Base-by-base conservation (phyloP, 2,888 invertebrate species). In the Caradrina kadenii region DNA sequence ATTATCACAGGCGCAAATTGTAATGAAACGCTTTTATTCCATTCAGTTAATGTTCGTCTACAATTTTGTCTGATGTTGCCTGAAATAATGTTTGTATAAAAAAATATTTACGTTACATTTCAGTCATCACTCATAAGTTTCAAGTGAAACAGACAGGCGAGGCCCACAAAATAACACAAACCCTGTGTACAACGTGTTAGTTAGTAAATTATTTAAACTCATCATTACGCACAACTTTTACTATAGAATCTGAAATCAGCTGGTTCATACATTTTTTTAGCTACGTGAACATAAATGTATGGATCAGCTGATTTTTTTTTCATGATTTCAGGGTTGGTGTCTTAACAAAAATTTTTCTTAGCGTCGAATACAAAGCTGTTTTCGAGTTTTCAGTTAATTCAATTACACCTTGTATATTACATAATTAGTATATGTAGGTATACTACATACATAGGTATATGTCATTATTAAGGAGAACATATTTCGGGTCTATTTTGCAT, bases 1-100 rank as follows among this genome's bases (percentile, higher is more conserved):
- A 71, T 65, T 70, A 77, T 68, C 69, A 64, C 56, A 64, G 65
- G 56, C 67, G 61, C 69, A 69, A 63, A 53, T 64, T 56, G 31
- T 65, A 54, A 63, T 76, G 52, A 72, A 78, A 68, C 45, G 56
- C 19, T 78, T 65, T 53, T 62, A 21, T 56, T 49, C 42, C 42
- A n/a, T 60, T 19, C 35, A 35, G 35, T 35, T 7, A 62, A 53
- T 69, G n/a, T 54, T 58, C 50, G 35, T 62, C 50, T 67, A 48
- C 45, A 61, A 22, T 73, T 55, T 53, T 61, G 63, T 22, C 22
- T 21, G 22, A 48, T n/a, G 39, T 53, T 42, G 39, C 15, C 19
- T 59, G n/a, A 70, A 77, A 70, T 45, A 69, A 45, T 45, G 17
- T 45, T 45, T 45, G 45, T 17, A 5, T 21, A 15, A n/a, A 22